Conservation (phyloP, 2,888 invertebrate genomes). For the Caenorhabditis sp. region DNA sequence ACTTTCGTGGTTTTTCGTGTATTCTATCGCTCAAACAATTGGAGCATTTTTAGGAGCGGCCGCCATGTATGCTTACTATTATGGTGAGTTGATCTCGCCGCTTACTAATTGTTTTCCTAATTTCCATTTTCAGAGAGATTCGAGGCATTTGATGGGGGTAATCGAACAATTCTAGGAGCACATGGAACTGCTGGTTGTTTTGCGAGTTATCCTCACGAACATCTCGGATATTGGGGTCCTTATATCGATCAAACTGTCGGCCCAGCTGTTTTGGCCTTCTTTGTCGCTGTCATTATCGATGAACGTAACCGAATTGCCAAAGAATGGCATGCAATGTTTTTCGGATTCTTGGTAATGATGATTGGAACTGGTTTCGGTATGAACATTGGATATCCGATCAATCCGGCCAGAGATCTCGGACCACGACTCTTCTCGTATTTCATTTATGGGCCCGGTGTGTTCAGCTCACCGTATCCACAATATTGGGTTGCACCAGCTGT, state of each 20-base stretch:
- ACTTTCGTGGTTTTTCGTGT: slow-evolving; percentile 44
- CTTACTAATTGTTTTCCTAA: no score
- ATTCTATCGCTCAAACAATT: slow-evolving; percentile 46
- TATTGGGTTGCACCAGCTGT: slow-evolving; percentile 53
- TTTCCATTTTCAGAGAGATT: slow-evolving; percentile 54
- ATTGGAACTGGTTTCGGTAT: slow-evolving; percentile 64
- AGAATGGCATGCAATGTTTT: slow-evolving; percentile 51
- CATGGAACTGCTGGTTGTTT: slow-evolving; percentile 59
- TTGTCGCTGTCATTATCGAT: slow-evolving; percentile 60
- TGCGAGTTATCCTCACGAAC: slow-evolving; percentile 57
- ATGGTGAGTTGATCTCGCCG: slow-evolving; percentile 47
- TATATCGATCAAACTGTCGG: slow-evolving; percentile 66
- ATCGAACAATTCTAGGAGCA: slow-evolving; percentile 41
- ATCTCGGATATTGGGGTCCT: slow-evolving; percentile 43
- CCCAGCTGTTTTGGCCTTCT: slow-evolving; percentile 60
- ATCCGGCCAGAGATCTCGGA: slow-evolving; percentile 63
- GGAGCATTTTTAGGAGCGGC: slow-evolving; percentile 58
- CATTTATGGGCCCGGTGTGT: slow-evolving; percentile 62
- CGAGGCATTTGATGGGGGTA: slow-evolving; percentile 52
- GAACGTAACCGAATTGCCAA: slow-evolving; percentile 63
- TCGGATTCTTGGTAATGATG: slow-evolving; percentile 62
- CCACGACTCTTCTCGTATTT: slow-evolving; percentile 63
- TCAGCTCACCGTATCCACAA: slow-evolving; percentile 43
- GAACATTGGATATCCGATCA: slow-evolving; percentile 60
- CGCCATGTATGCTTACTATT: slow-evolving; percentile 56